Evolutionary conservation across 2,113 vertebrate species (phyloP).

Genomic region (Herpetotheres cachinnans): DNA sequence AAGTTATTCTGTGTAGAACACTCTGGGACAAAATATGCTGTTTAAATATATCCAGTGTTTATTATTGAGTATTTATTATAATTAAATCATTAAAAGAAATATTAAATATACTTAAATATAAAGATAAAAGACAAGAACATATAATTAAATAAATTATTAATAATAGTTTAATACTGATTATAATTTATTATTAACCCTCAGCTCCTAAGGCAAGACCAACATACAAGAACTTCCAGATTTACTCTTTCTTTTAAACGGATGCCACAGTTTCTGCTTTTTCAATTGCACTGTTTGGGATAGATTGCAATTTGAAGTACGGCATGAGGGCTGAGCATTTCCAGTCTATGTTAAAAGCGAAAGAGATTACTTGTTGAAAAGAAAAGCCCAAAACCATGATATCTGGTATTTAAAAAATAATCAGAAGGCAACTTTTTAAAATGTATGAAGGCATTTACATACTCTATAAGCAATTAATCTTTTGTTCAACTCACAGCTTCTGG

Average conservation of each 20-base stretch:
- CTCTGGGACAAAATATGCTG: neutral
- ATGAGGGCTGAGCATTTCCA: neutral
- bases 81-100: neutral
- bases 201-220: neutral
- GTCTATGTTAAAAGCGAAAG: neutral
- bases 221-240: neutral
- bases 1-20: neutral
- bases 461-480: neutral
- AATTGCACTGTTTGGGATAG: neutral
- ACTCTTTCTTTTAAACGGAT: neutral
- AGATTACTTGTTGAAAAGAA: neutral
- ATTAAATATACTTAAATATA: neutral
- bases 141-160: neutral
- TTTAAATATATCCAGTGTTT: neutral
- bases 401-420: neutral
- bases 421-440: neutral
- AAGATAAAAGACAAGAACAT: neutral
- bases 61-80: neutral
- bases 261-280: neutral
- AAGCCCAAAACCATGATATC: neutral
- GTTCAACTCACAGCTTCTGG: neutral
- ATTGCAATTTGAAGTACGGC: neutral
- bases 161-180: neutral
- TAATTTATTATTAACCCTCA: neutral
- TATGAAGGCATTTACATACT: neutral